Conservation (phyloP, 2,113 vertebrate species). For the Rhinolophus sinicus region DNA sequence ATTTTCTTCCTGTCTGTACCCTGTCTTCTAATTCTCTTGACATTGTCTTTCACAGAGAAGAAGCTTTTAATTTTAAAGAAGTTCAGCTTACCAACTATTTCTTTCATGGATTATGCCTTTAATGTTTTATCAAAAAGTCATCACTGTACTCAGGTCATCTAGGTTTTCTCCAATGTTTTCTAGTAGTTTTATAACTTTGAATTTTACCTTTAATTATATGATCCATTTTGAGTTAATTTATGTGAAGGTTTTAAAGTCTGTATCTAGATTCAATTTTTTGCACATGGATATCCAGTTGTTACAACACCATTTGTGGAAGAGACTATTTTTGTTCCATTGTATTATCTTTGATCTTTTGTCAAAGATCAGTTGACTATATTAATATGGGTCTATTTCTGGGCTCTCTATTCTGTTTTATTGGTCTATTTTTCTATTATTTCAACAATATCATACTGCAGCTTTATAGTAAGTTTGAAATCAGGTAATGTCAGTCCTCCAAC, state of each 20-base stretch:
- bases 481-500: not conserved
- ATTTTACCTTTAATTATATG: not conserved
- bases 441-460: not conserved
- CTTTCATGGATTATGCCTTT: not conserved
- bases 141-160: not conserved
- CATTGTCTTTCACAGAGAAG: not conserved
- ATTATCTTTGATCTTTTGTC: not conserved
- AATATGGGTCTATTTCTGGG: not conserved
- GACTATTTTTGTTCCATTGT: not conserved
- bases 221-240: not conserved
- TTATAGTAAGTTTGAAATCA: not conserved
- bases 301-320: not conserved
- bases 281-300: not conserved
- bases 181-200: not conserved
- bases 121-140: not conserved
- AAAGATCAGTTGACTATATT: not conserved
- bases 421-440: not conserved
- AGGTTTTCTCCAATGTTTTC: not conserved
- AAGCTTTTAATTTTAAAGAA: not conserved
- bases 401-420: not conserved
- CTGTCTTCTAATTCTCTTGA: not conserved
- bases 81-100: not conserved
- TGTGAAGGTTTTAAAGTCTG: not conserved
- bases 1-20: not conserved
- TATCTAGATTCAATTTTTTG: not conserved